These are phyloP conservation scores for Platyura marginata DNA, from an alignment of 1,140 invertebrate species.

Conservation along the genomic window DNA sequence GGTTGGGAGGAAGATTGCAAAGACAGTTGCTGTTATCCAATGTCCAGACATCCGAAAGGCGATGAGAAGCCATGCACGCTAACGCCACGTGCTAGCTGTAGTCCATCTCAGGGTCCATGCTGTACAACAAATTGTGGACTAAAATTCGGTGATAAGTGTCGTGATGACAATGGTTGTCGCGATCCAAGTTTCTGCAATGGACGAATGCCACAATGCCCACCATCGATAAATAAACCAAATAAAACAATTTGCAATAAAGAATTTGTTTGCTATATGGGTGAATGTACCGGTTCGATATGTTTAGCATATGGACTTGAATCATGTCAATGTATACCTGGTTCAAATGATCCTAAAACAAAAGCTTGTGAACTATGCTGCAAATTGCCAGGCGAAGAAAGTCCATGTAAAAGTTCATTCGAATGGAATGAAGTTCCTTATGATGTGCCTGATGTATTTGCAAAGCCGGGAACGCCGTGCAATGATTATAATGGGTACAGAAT, in stretches of 20 bases:
- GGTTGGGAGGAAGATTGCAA: slow-evolving; percentile 93
- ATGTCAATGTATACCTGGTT: slow-evolving; percentile 73
- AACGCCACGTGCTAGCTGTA: slow-evolving; percentile 34
- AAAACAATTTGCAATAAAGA: slow-evolving; percentile 87
- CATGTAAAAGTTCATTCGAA: slow-evolving; percentile 70
- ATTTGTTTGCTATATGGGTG: slow-evolving; percentile 88
- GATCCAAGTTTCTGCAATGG: slow-evolving; percentile 82
- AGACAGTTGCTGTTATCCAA: slow-evolving; percentile 85
- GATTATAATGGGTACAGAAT: slow-evolving; percentile 70
- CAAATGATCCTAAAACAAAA: slow-evolving; percentile 57
- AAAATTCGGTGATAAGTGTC: slow-evolving; percentile 70
- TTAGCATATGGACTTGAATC: slow-evolving; percentile 85
- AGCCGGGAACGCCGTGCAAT: slow-evolving; percentile 89
- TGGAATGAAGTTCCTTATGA: slow-evolving; percentile 79
- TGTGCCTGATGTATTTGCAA: slow-evolving; percentile 84
- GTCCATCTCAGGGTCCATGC: slow-evolving; percentile 68
- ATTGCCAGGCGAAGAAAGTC: slow-evolving; percentile 60
- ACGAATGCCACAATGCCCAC: slow-evolving; percentile 62
- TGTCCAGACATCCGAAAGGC: slow-evolving; percentile 49
- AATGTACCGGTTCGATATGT: slow-evolving; percentile 87
- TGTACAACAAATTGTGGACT: slow-evolving; percentile 77
- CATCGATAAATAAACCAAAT: slow-evolving; percentile 82
- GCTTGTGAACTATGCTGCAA: slow-evolving; percentile 83
- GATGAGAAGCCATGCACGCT: slow-evolving; percentile 71
- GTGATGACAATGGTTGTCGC: slow-evolving; percentile 86